These are phyloP conservation scores for Samia ricini DNA, from an alignment of 1,140 invertebrate species.

Conservation along the genomic window DNA sequence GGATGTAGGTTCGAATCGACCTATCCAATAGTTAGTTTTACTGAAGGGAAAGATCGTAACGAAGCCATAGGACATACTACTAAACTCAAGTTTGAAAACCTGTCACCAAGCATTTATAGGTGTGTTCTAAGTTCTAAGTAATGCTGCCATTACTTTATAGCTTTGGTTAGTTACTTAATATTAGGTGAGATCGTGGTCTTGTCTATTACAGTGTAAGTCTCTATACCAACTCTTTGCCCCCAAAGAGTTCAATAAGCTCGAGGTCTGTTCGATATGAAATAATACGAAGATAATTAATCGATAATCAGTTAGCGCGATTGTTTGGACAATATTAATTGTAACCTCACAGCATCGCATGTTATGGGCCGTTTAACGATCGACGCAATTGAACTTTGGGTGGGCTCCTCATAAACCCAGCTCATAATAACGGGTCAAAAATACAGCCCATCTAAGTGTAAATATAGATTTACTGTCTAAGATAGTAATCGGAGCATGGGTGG, in stretches of 20 bases:
- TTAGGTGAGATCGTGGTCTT: too few relatives aligned
- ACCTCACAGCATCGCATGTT: constrained; percentile 26
- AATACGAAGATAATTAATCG: neutral
- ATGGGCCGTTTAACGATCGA: constrained; percentile 43
- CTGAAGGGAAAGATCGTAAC: too few relatives aligned
- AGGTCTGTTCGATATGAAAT: neutral
- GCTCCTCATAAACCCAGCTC: constrained; percentile 32
- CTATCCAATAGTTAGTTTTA: too few relatives aligned
- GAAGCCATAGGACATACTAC: too few relatives aligned
- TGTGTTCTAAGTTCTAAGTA: too few relatives aligned
- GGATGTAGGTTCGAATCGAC: too few relatives aligned
- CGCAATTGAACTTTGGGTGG: constrained; percentile 51
- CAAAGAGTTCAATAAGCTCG: neutral
- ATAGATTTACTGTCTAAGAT: constrained; percentile 23
- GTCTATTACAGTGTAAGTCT: too few relatives aligned
- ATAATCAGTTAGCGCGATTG: constrained; percentile 11
- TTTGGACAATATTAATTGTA: constrained; percentile 24
- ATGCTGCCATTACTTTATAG: too few relatives aligned
- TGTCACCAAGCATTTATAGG: too few relatives aligned
- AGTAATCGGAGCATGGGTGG: constrained; percentile 5
- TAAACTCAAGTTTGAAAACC: too few relatives aligned
- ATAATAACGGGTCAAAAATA: constrained; percentile 23
- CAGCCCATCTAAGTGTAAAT: constrained; percentile 17
- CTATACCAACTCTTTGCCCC: neutral
- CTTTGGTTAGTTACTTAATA: too few relatives aligned